Percentiles rank a stretch among this genome's conserved stretches.
Conservation (phyloP, 2,113 vertebrate genomes). For the Centropristis striata region DNA sequence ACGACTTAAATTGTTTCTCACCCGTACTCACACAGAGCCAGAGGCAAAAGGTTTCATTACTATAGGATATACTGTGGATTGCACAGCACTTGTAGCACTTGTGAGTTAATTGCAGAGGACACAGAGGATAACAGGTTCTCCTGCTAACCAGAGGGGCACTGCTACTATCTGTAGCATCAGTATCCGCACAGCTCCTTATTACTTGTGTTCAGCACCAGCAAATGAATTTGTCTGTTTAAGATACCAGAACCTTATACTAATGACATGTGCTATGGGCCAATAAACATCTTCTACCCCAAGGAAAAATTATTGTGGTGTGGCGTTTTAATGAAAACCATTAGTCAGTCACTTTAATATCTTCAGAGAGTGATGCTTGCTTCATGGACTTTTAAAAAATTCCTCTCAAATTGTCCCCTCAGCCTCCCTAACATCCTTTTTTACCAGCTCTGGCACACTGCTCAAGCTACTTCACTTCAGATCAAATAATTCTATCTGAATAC, state of each 20-base stretch:
- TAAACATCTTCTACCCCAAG: conserved; percentile 61
- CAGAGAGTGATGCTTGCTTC: conserved; percentile 17
- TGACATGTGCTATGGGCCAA: conserved; percentile 58
- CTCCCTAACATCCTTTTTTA: not conserved
- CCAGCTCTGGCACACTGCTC: conserved; percentile 3
- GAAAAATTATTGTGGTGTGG: conserved; percentile 36
- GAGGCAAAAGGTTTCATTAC: conserved; percentile 45
- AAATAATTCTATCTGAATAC: conserved; percentile 29
- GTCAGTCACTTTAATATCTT: conserved; percentile 64
- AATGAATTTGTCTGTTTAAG: conserved; percentile 62
- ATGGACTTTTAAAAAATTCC: conserved; percentile 6
- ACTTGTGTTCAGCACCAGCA: conserved; percentile 38
- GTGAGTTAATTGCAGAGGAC: conserved; percentile 43
- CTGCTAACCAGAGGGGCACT: not conserved
- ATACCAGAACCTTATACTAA: conserved; percentile 62
- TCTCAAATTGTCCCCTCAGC: conserved; percentile 25
- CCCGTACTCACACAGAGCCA: conserved; percentile 7
- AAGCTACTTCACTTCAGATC: conserved; percentile 11
- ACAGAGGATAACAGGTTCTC: conserved; percentile 21
- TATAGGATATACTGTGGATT: not conserved
- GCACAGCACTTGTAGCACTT: conserved; percentile 17
- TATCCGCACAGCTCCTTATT: conserved; percentile 27
- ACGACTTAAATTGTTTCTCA: conserved; percentile 11
- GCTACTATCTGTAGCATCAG: conserved; percentile 9
- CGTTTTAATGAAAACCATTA: conserved; percentile 75